A percentile compares a stretch with the other conserved stretches of the same genome.
phyloP scores from a whole-genome alignment of 2,113 vertebrate genomes.

The Gorsachius goisagi region DNA sequence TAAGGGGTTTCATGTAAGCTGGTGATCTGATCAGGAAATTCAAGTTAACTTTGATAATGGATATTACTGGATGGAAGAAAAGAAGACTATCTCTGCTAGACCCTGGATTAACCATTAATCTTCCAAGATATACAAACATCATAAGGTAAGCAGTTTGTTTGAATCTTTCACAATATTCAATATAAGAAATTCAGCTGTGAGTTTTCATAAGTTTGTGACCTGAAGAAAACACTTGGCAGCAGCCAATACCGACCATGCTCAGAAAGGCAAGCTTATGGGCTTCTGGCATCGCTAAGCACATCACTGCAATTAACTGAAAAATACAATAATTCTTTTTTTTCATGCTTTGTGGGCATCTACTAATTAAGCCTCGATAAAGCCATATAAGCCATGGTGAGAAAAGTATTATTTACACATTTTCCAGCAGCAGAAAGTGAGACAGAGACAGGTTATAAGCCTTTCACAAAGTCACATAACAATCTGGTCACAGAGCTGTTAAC shows the following conservation, averaged over 20 bases:
- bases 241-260: not conserved
- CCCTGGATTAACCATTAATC: not conserved
- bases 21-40: not conserved
- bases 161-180: not conserved
- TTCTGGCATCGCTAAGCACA: not conserved
- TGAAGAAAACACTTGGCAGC: not conserved
- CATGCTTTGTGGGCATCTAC: not conserved
- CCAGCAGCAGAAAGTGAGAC: not conserved
- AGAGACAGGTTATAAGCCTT: not conserved
- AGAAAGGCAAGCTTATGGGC: not conserved
- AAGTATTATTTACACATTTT: slow-evolving; percentile 3
- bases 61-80: not conserved
- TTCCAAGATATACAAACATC: not conserved
- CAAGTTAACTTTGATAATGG: not conserved
- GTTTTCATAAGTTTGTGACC: not conserved
- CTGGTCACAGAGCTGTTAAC: slow-evolving; percentile 16
- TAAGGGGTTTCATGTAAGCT: not conserved
- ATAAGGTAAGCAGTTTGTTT: not conserved
- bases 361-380: slow-evolving; percentile 14
- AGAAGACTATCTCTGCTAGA: not conserved
- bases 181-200: not conserved
- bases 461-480: not conserved
- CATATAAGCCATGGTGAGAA: not conserved
- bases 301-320: slow-evolving; percentile 4
- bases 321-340: not conserved